Base-by-base conservation (phyloP, 1,140 invertebrate genomes). In the Oscheius sp. region DNA sequence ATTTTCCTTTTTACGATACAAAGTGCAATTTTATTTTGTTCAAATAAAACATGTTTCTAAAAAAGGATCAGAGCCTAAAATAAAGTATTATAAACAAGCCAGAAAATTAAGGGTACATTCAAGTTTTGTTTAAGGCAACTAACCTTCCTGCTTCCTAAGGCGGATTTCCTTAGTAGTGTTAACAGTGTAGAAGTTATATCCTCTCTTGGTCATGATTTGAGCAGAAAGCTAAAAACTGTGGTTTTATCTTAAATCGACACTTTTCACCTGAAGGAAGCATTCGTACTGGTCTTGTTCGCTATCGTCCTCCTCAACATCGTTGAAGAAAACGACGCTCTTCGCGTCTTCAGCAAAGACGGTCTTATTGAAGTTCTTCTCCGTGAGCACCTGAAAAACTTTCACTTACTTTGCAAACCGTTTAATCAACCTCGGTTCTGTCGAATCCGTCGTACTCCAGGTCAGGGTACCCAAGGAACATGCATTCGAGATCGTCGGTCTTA, bases 401-500 rank as follows among this genome's bases (percentile, higher is more conserved):
- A 55, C 15, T 26, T 55, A 55, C 23, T 68, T 29, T 52, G 29
- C 49, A 61, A 10, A 68, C 18, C 3, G 7, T 35, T 61, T 23
- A 42, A 63, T 15, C 35, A 13, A 80, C 80, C 78, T 83, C 79
- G 18, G 82, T 83, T 62, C 81, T 46, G 59, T 84, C 82, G 66
- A 80, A 81, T 65, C 81, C 82, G 59, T 83, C 82, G 58, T 84
- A 83, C 65, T 83, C 83, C 26, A 83, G 68, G 45, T 84, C 82
- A 13, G 82, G 82, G 68, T 84, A 83, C 23, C 82, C 82, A n/a
- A 83, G 66, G 71, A 83, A 83, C 82, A 83, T 83, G 67, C 80
- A 82, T 65, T 78, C 82, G 2, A 91, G 83, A 29, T 91, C 85
- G 78, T 91, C 89, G 78, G 52, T 77, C 45, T 78, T 75, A 4